Evolutionary conservation across 2,797 vertebrate genomes (phyloP), one percentile per base, ranked within the genome.

Genomic region (Coracias cyanogaster): DNA sequence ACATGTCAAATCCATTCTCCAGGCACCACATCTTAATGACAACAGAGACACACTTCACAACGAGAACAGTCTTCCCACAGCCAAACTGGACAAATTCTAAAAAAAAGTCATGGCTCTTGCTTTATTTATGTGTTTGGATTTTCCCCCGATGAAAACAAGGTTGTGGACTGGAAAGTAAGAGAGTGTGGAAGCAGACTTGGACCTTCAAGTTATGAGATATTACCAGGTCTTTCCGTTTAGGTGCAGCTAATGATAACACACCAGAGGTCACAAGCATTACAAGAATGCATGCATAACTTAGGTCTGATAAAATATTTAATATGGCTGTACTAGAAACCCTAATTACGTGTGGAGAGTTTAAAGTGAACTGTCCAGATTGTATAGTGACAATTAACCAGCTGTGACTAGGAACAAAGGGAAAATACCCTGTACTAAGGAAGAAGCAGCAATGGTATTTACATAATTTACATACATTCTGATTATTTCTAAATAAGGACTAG

Each of bases 371-470:
- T 78, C 82, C 93, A 95, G 93, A 96, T 74, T 96, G 90, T 51
- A 70, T 25, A 90, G 86, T 64, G 82, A 81, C 88, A 90, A 95
- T 95, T 94, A 94, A 88, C 55, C 86, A 96, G 85, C 90, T 96
- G 93, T 95, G 82, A 90, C 41, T 66, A 55, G 88, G 33, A 92
- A 88, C 77, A 91, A 93, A 91, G 65, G 41, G 65, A 78, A 94
- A 93, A 95, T 64, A 88, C 57, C 28, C 80, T 48, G 15, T 71
- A 57, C 35, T 57, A 93, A 88, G 86, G 52, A 90, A 69, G 65
- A 78, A 94, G 88, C 28, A 93, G 73, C 61, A 83, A 83, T 52
- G 31, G 45, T 33, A 90, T 93, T 94, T 94, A 66, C 85, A 80
- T 93, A 70, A 85, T 88, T 93, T 94, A 67, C 57, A 83, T 28